Base-by-base conservation (phyloP, 1,140 invertebrate species). In the Hyposmocoma kahamanoa region DNA sequence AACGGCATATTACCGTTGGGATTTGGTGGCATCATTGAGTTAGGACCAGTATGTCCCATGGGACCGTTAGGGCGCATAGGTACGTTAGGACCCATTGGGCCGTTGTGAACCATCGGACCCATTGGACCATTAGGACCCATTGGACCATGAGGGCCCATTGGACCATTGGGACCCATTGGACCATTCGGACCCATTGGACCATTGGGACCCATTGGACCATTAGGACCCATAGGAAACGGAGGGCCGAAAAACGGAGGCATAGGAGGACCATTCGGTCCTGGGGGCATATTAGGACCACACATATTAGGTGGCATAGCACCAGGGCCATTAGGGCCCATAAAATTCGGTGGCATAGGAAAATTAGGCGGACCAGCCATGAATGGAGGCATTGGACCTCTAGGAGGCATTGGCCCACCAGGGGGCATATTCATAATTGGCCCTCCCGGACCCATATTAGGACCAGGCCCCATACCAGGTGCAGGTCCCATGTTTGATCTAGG, bases 41-140 rank as follows among this genome's bases (percentile, higher is more conserved):
- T 43, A 1, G 51, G 36, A 3, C 11, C 18, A 32, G 22, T 32
- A 3, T 26, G 48, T 13, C 38, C 38, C 18, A 6, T 28, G 4
- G 72, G 72, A 18, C 69, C 75, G 65, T 77, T 79, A 8, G 70
- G 69, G 9, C 78, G 68, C 65, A 77, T 72, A 22, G 60, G 47
- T 15, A 62, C 56, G 62, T 80, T 77, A 17, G 61, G 58, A 46
- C 76, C 80, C 10, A 74, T 74, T 1, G 80, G 75, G 11, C 69
- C 62, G 46, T 74, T 80, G n/a, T n/a, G n/a, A n/a, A n/a, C n/a
- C 45, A 82, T 82, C 18, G 78, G 77, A 13, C 72, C 73, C 75
- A 84, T 79, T 15, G 72, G 70, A 18, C 75, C 75, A 68, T 79
- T 83, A 11, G 79, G 79, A 9, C 79, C 68, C 24, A 68, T 64